These are phyloP conservation scores for Sarcophaga peregrina DNA, from an alignment of 1,140 invertebrate genomes.

Conservation along the genomic window DNA sequence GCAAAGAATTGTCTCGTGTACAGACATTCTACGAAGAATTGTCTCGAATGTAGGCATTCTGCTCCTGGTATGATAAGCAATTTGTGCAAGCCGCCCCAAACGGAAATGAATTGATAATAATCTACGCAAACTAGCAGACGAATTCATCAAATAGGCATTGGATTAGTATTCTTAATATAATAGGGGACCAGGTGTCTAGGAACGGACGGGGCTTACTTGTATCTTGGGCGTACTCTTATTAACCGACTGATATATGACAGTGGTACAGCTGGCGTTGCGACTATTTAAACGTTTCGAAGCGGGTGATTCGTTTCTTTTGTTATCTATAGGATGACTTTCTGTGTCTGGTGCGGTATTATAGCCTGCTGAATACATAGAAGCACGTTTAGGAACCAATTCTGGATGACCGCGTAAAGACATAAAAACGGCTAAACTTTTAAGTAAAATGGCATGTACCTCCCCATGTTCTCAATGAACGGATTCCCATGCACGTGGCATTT, in stretches of 20 bases:
- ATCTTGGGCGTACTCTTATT: conserved; percentile 12
- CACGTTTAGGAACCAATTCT: conserved; percentile 67
- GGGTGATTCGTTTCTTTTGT: conserved; percentile 48
- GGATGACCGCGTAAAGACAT: conserved; percentile 68
- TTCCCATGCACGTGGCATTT: no score
- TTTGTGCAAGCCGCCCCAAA: no score
- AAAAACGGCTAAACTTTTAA: conserved; percentile 71
- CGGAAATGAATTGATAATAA: no score
- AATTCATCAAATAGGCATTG: no score
- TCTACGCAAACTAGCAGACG: no score
- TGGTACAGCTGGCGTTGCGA: conserved; percentile 31
- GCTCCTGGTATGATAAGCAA: no score
- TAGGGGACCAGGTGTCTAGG: no score
- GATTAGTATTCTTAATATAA: no score
- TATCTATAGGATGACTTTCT: conserved; percentile 50
- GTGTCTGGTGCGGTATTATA: conserved; percentile 64
- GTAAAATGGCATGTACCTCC: conserved; percentile 71
- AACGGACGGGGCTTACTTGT: neutral
- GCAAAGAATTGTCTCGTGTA: no score
- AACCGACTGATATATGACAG: conserved; percentile 8
- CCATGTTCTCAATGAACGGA: no score
- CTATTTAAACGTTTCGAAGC: conserved; percentile 38
- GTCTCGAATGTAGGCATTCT: no score
- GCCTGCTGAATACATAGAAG: conserved; percentile 67
- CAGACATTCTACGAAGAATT: no score